phyloP scores from a whole-genome alignment of 2,888 invertebrate genomes.

The Leptopilina myrica region DNA sequence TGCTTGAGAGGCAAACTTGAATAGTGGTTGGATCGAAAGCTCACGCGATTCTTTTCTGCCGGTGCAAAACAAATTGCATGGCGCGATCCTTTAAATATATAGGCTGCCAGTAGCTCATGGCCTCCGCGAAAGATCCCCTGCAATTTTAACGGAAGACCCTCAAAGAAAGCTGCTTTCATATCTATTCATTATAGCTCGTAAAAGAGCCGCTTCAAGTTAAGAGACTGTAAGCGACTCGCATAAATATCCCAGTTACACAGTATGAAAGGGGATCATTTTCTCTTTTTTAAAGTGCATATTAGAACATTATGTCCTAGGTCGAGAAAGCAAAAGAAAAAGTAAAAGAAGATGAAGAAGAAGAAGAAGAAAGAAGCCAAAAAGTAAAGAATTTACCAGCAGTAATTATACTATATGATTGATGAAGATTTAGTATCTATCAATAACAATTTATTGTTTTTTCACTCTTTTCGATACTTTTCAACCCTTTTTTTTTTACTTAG shows the following conservation, averaged over 20 bases:
- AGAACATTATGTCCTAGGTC: constrained; percentile 26
- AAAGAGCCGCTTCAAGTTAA: constrained; percentile 37
- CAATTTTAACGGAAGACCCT: constrained; percentile 39
- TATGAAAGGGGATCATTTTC: constrained; percentile 34
- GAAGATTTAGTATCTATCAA: no score
- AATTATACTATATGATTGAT: no score
- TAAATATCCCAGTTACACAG: constrained; percentile 40
- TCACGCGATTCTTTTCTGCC: constrained; percentile 40
- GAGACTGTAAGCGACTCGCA: constrained; percentile 38
- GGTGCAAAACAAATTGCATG: constrained; percentile 34
- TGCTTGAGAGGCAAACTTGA: constrained; percentile 15
- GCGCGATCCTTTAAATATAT: constrained; percentile 33
- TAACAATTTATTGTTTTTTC: no score
- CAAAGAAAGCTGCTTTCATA: constrained; percentile 36
- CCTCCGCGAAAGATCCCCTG: constrained; percentile 37
- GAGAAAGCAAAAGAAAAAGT: not conserved
- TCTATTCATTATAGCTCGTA: constrained; percentile 40
- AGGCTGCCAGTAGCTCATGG: constrained; percentile 25
- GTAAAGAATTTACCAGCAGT: no score
- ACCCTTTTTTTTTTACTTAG: no score
- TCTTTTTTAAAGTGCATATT: constrained; percentile 32
- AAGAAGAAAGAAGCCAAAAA: no score
- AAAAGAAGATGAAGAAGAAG: no score
- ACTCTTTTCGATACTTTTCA: no score
- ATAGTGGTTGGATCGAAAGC: constrained; percentile 30